Evolutionary conservation across 2,797 vertebrate genomes (phyloP).

Genomic region (Dendrocincla fuliginosa): DNA sequence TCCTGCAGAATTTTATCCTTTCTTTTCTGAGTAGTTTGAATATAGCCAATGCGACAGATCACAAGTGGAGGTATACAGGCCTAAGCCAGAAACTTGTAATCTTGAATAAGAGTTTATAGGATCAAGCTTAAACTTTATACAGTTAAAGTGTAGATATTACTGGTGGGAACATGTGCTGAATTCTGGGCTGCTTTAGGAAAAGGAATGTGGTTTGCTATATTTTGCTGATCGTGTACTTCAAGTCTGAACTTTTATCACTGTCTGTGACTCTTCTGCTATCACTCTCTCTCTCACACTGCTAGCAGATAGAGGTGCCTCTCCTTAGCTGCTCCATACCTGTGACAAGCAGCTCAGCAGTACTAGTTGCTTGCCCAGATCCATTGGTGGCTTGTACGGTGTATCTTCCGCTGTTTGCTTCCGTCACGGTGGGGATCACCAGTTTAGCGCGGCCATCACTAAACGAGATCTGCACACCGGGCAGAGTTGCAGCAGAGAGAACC

Average conservation of each 20-base stretch:
- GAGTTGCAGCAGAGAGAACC: slow-evolving; percentile 90
- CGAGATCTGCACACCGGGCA: slow-evolving; percentile 94
- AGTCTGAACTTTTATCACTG: neutral
- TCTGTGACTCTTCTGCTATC: neutral
- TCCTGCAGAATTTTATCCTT: neutral
- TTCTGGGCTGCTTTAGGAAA: neutral
- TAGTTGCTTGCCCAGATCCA: slow-evolving; percentile 96
- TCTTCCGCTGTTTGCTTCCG: slow-evolving; percentile 90
- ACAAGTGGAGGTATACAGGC: neutral
- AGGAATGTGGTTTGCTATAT: neutral
- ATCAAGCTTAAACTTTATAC: neutral
- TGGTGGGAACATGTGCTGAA: neutral
- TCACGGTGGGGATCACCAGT: slow-evolving; percentile 90
- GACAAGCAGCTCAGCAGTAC: slow-evolving; percentile 95
- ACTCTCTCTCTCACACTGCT: neutral
- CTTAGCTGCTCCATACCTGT: slow-evolving; percentile 81
- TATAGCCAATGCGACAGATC: neutral
- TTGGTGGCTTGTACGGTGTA: slow-evolving; percentile 98
- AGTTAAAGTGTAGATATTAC: neutral
- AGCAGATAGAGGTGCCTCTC: neutral
- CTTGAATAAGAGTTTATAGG: neutral
- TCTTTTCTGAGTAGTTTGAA: neutral
- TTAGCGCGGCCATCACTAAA: slow-evolving; percentile 97
- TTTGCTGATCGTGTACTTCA: neutral
- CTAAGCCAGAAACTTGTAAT: neutral